Base-by-base conservation (phyloP, 2,797 vertebrate genomes). In the Synanceia verrucosa region DNA sequence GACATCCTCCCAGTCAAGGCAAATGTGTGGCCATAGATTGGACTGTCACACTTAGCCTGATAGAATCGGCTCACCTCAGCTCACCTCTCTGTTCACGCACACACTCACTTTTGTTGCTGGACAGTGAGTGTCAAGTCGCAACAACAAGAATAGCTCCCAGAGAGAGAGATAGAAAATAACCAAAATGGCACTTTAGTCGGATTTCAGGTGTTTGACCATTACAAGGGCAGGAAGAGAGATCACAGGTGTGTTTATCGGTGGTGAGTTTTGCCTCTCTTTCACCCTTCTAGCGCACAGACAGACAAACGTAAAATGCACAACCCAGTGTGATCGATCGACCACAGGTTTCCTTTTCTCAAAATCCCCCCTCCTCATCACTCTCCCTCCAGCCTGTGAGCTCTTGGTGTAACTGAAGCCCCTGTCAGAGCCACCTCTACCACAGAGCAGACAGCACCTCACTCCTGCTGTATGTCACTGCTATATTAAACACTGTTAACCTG, bases 31-130 rank as follows among this genome's bases (percentile, higher is more conserved):
- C 79, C 76, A 78, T 79, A 84, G 85, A 88, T 87, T 87, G 82
- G 62, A 62, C 90, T 88, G 89, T 90, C 87, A 92, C 86, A 88
- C 85, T 80, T 61, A 78, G 70, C 70, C 79, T 82, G 85, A 91
- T 86, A 84, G 75, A 81, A 83, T 78, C 87, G 16, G 70, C 60
- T 81, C 73, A 68, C 75, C 76, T 73, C 64, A 47, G 60, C 55
- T 83, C 76, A 66, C 66, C 65, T 23, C 71, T 67, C 63, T 72
- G 46, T 82, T 79, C 68, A 65, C 68, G 1, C 19, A 52, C 56
- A 48, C 48, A 43, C 57, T 56, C 39, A 26, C 29, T 16, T 18
- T 29, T 65, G 21, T 59, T 43, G 59, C 21, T 58, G 23, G 41
- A 64, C 46, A 85, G 76, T 78, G 67, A 65, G 76, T 83, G 76